phyloP scores from a whole-genome alignment of 2,797 vertebrate species.

The Lerista edwardsae region DNA sequence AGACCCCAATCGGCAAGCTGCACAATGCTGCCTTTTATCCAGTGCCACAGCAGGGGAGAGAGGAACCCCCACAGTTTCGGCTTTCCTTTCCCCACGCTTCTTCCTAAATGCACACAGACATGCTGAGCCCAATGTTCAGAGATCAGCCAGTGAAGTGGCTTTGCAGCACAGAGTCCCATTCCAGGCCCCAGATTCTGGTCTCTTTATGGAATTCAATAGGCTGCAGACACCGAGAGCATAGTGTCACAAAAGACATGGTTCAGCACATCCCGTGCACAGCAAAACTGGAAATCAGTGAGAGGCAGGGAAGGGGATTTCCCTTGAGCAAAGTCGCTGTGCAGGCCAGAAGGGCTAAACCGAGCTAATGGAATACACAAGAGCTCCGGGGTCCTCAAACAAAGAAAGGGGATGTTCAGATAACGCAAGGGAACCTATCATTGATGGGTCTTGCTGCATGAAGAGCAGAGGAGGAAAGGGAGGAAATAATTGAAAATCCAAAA shows the following conservation, averaged over 20 bases:
- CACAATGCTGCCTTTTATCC: constrained; percentile 16
- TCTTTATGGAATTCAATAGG: neutral
- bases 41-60: neutral
- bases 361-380: neutral
- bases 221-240: neutral
- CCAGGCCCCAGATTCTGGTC: neutral
- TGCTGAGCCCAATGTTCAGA: neutral
- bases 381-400: neutral
- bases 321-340: neutral
- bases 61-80: neutral
- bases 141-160: neutral
- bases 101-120: neutral
- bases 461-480: constrained; percentile 7
- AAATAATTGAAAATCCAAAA: neutral
- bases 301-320: too few species aligned
- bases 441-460: neutral
- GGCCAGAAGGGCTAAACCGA: neutral
- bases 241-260: neutral
- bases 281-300: neutral
- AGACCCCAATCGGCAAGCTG: neutral
- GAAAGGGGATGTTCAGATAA: neutral
- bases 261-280: neutral
- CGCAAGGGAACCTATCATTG: neutral
- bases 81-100: neutral
- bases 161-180: neutral